These are phyloP conservation scores for Pyrrhia umbra DNA, from an alignment of 2,888 invertebrate genomes.

Conservation along the genomic window DNA sequence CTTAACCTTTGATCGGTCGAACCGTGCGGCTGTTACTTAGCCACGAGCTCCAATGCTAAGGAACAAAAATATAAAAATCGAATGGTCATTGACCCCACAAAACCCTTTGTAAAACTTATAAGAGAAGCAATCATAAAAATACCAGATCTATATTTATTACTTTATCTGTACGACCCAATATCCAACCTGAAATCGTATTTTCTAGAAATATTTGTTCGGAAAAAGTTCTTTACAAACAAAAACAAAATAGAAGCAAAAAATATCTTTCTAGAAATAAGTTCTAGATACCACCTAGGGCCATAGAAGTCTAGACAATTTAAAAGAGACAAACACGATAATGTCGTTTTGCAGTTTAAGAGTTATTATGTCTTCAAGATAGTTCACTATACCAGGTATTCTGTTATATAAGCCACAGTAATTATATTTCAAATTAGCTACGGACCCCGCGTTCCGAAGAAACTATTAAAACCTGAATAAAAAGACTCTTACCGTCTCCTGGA, in stretches of 20 bases:
- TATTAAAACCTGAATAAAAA: no score
- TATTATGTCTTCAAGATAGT: background rate
- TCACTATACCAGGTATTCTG: background rate
- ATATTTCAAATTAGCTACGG: background rate
- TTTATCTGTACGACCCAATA: constrained; percentile 40
- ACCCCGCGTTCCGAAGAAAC: no score
- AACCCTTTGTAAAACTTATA: constrained; percentile 18
- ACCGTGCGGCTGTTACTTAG: no score
- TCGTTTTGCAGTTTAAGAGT: background rate
- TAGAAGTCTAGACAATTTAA: background rate
- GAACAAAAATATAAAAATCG: background rate
- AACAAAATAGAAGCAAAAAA: background rate
- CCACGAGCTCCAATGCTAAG: no score
- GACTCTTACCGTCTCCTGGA: no score
- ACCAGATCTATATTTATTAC: constrained; percentile 48
- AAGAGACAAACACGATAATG: background rate
- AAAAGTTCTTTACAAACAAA: background rate
- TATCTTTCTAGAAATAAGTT: background rate
- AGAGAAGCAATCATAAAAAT: constrained; percentile 37
- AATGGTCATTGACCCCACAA: constrained; percentile 6
- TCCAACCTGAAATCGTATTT: constrained; percentile 19
- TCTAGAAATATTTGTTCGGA: background rate
- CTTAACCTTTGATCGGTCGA: no score
- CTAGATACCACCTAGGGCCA: background rate
- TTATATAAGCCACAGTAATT: background rate